These are phyloP conservation scores for Lampropteryx suffumata DNA, from an alignment of 2,888 invertebrate species.

Conservation along the genomic window DNA sequence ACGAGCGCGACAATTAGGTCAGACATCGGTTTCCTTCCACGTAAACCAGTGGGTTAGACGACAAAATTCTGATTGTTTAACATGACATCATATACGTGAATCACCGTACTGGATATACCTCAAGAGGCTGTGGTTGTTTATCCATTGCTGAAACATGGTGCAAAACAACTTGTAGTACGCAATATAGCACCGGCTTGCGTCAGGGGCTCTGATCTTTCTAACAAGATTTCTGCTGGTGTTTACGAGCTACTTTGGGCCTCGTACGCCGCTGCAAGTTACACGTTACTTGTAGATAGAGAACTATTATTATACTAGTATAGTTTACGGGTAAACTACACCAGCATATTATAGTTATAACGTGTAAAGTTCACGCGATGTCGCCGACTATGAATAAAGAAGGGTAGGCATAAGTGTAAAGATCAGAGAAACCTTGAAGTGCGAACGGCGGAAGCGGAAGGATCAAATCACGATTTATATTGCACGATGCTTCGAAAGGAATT, in stretches of 20 bases:
- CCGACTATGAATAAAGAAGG: conserved; percentile 11
- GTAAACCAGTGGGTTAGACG: conserved; percentile 4
- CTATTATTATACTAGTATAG: background rate
- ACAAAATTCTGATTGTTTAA: conserved; percentile 12
- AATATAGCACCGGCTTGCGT: conserved; percentile 42
- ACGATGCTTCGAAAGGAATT: conserved; percentile 1
- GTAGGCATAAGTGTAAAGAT: conserved; percentile 8
- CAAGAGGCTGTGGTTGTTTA: conserved; percentile 19
- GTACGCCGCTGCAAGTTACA: conserved; percentile 43
- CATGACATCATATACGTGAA: conserved; percentile 22
- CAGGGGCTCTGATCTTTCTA: conserved; percentile 46
- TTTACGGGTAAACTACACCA: too few relatives aligned
- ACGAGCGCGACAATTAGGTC: conserved; percentile 8
- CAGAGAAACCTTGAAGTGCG: conserved; percentile 46
- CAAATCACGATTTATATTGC: conserved; percentile 10
- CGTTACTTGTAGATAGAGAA: conserved; percentile 40
- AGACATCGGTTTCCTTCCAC: conserved; percentile 5
- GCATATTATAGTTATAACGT: too few relatives aligned
- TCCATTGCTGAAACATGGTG: conserved; percentile 13
- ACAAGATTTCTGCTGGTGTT: conserved; percentile 51
- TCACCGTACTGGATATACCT: conserved; percentile 16
- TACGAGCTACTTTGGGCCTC: conserved; percentile 38
- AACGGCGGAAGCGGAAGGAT: conserved; percentile 43
- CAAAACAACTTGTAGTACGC: conserved; percentile 27
- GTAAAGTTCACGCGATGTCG: conserved; percentile 30